Conservation (phyloP, 1,140 invertebrate species). For the Dreissena rostriformis region DNA sequence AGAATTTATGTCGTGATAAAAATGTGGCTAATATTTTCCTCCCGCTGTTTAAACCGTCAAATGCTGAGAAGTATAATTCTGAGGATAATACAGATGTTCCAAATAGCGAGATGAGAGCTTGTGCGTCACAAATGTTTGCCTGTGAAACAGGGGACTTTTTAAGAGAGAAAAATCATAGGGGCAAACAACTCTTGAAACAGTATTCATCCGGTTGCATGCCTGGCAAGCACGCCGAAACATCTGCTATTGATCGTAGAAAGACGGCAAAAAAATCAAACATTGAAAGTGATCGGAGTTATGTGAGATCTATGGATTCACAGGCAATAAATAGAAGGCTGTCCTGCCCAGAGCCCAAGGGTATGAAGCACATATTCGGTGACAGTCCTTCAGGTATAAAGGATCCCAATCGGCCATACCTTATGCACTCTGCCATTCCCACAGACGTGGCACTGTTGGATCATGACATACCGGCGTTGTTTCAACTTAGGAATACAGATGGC, state of each 20-base stretch:
- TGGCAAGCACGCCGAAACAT: neutral
- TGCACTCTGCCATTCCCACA: neutral
- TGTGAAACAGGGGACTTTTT: constrained; percentile 42
- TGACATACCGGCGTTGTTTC: neutral
- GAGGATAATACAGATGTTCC: constrained; percentile 34
- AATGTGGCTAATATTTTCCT: constrained; percentile 49
- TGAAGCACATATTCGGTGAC: no score
- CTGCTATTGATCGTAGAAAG: neutral
- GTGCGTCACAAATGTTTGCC: constrained; percentile 43
- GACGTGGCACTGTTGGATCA: neutral
- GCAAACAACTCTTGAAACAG: constrained; percentile 31
- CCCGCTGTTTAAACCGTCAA: constrained; percentile 29
- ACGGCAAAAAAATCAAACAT: neutral
- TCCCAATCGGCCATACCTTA: neutral
- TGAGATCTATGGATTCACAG: no score
- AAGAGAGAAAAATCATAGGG: constrained; percentile 26
- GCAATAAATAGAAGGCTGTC: neutral
- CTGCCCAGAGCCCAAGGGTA: neutral
- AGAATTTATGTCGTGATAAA: constrained; percentile 43
- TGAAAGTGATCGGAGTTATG: neutral
- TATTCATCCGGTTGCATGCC: constrained; percentile 46
- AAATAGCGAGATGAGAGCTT: constrained; percentile 50
- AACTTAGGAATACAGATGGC: neutral
- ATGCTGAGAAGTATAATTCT: neutral
- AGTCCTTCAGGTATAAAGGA: neutral